A percentile compares a stretch with the other conserved stretches of the same genome.
Evolutionary conservation across 2,113 vertebrate species (phyloP).

Genomic region (Ornithorhynchus anatinus): DNA sequence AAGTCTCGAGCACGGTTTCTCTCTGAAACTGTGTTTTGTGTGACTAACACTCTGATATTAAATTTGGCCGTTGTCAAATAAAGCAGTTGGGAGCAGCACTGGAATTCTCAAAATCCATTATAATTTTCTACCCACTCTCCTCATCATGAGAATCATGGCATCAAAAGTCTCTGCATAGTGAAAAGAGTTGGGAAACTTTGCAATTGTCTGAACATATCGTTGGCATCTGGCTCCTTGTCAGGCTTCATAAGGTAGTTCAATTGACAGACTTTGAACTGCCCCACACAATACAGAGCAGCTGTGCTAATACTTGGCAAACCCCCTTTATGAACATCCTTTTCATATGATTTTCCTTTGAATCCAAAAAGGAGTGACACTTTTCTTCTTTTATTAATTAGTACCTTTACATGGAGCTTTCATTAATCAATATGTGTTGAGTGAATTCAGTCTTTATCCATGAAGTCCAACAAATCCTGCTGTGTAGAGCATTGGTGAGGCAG

Average conservation of each 20-base stretch:
- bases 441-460: background rate
- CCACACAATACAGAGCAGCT: background rate
- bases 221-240: background rate
- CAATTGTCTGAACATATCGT: background rate
- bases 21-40: too few species aligned
- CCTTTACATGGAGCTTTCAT: background rate
- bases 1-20: too few species aligned
- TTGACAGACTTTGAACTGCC: conserved; percentile 23
- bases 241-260: conserved; percentile 13
- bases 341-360: background rate
- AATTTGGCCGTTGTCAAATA: too few species aligned
- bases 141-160: background rate
- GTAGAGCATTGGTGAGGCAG: background rate
- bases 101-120: background rate
- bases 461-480: background rate
- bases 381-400: conserved; percentile 36
- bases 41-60: too few species aligned
- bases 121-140: background rate
- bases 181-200: background rate
- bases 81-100: background rate
- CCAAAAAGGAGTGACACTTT: background rate
- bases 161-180: background rate
- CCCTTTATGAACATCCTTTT: conserved; percentile 2
- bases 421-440: background rate
- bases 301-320: background rate